Evolutionary conservation across 1,140 invertebrate species (phyloP).

Genomic region (Calycopis cecrops): DNA sequence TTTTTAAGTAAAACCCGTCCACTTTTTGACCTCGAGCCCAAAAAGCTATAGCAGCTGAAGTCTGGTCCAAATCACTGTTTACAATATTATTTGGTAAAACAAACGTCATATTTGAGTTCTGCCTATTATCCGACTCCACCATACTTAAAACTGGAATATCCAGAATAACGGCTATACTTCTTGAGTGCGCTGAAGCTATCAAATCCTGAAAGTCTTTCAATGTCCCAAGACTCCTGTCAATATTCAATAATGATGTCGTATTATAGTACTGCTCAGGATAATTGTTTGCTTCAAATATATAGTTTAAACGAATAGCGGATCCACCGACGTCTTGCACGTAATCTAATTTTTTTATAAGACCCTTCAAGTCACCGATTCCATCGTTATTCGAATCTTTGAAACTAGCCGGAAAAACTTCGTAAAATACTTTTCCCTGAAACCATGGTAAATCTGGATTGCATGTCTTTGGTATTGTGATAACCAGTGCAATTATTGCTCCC

Average conservation of each 20-base stretch:
- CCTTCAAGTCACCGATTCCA: constrained; percentile 84
- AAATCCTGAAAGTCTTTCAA: constrained; percentile 80
- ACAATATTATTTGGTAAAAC: constrained; percentile 37
- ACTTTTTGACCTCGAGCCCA: constrained; percentile 80
- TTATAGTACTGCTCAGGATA: constrained; percentile 83
- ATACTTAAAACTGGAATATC: constrained; percentile 83
- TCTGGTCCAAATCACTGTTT: constrained; percentile 41
- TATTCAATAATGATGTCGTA: constrained; percentile 76
- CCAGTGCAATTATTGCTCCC: constrained; percentile 81
- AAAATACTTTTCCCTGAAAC: constrained; percentile 88
- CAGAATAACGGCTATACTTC: constrained; percentile 83
- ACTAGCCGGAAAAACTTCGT: constrained; percentile 88
- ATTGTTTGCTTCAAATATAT: constrained; percentile 81
- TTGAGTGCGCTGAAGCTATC: constrained; percentile 76
- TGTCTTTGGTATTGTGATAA: constrained; percentile 80
- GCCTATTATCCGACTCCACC: constrained; percentile 56
- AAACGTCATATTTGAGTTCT: constrained; percentile 34
- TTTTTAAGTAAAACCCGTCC: constrained; percentile 89
- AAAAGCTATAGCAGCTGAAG: constrained; percentile 77
- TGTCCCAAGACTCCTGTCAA: constrained; percentile 80
- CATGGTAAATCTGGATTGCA: constrained; percentile 83
- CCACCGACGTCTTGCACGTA: constrained; percentile 82
- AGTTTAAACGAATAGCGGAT: constrained; percentile 82
- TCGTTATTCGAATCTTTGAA: constrained; percentile 87
- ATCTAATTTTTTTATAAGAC: constrained; percentile 79